These are phyloP conservation scores for Phortica magna DNA, from an alignment of 2,888 invertebrate genomes.

Conservation along the genomic window DNA sequence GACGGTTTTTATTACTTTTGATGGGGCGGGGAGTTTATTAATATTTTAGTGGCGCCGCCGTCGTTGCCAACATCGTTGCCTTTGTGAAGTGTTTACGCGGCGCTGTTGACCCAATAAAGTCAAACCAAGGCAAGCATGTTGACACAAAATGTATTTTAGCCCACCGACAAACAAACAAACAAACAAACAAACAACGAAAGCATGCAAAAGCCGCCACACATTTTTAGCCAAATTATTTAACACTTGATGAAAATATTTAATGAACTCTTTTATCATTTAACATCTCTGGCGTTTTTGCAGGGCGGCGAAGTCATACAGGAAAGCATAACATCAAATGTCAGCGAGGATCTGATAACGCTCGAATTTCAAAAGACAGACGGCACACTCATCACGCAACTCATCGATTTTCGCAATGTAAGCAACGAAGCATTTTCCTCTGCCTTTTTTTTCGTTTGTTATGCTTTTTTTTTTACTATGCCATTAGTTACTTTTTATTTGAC, in stretches of 20 bases:
- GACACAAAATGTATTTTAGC: slow-evolving; percentile 40
- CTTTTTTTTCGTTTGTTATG: too few species aligned
- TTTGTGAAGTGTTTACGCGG: slow-evolving; percentile 33
- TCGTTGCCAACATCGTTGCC: slow-evolving; percentile 35
- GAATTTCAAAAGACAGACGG: slow-evolving; percentile 95
- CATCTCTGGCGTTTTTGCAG: slow-evolving; percentile 77
- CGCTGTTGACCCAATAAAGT: neutral
- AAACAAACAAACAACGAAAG: neutral
- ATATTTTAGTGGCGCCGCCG: slow-evolving; percentile 54
- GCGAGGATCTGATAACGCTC: slow-evolving; percentile 91
- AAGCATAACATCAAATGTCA: slow-evolving; percentile 93
- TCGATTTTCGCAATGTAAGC: slow-evolving; percentile 96
- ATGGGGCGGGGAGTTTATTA: slow-evolving; percentile 52
- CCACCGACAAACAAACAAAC: neutral
- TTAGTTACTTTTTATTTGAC: neutral
- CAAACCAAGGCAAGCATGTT: neutral
- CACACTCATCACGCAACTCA: slow-evolving; percentile 92
- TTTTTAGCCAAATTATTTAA: slow-evolving; percentile 14
- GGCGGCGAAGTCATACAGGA: slow-evolving; percentile 96
- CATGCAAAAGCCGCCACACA: neutral
- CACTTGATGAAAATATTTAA: slow-evolving; percentile 1
- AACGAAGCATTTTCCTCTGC: too few species aligned
- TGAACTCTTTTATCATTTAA: neutral
- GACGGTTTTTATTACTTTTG: slow-evolving; percentile 38
- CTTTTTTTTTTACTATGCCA: neutral